These are phyloP conservation scores for Condylostylus longicornis DNA, from an alignment of 1,140 invertebrate genomes.

Conservation along the genomic window DNA sequence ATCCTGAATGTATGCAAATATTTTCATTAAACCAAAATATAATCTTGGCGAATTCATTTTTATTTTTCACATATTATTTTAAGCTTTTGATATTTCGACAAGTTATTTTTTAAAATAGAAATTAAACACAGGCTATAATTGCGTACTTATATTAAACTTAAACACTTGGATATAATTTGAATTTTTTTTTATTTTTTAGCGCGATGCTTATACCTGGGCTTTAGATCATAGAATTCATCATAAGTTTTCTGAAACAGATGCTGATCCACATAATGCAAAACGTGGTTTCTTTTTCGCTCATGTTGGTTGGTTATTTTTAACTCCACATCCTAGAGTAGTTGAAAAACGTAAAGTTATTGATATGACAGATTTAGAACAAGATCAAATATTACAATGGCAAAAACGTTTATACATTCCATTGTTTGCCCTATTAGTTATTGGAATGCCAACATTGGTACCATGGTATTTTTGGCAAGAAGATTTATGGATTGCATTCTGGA, in stretches of 20 bases:
- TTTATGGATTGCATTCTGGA: conserved; percentile 62
- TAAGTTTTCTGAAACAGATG: conserved; percentile 66
- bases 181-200: conserved; percentile 29
- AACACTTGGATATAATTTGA: background rate
- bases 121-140: no score
- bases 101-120: background rate
- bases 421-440: conserved; percentile 59
- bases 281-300: conserved; percentile 70
- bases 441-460: conserved; percentile 63
- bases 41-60: background rate
- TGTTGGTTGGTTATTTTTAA: conserved; percentile 63
- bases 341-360: conserved; percentile 61
- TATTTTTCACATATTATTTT: background rate
- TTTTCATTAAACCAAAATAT: background rate
- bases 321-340: conserved; percentile 62
- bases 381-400: conserved; percentile 77
- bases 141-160: background rate
- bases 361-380: conserved; percentile 66
- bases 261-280: conserved; percentile 68
- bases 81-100: background rate
- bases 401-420: conserved; percentile 59
- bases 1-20: no score
- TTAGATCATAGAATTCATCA: conserved; percentile 71
- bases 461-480: conserved; percentile 72
- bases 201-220: conserved; percentile 61